A percentile compares a stretch with the other conserved stretches of the same genome.
Conservation (phyloP, 2,113 vertebrate species). For the Sturnira hondurensis region DNA sequence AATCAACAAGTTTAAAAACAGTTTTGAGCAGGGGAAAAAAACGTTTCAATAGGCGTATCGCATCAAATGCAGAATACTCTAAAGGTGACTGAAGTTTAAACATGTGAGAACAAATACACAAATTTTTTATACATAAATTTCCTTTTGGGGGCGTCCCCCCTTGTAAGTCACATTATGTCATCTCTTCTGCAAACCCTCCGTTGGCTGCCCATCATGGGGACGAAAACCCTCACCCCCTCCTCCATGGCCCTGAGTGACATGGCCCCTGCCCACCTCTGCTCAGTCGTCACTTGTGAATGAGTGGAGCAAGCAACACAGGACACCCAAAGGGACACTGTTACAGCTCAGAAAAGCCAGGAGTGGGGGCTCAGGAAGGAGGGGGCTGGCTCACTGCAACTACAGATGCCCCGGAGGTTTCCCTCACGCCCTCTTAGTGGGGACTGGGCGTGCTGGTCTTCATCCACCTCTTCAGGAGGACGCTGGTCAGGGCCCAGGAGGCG, state of each 20-base stretch:
- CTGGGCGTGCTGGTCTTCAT: neutral
- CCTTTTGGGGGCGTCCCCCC: too few relatives aligned
- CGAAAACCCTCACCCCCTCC: neutral
- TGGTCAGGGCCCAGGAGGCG: neutral
- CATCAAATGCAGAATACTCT: too few relatives aligned
- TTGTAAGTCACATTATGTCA: neutral
- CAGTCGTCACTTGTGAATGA: neutral
- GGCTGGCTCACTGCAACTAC: too few relatives aligned
- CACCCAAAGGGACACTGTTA: neutral
- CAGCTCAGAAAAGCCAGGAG: neutral
- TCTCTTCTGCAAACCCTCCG: neutral
- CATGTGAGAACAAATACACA: too few relatives aligned
- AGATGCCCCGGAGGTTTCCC: neutral
- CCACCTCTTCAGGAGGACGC: neutral
- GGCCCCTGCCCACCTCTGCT: neutral
- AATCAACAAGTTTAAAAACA: too few relatives aligned
- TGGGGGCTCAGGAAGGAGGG: neutral
- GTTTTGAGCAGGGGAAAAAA: too few relatives aligned
- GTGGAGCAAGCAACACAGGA: neutral
- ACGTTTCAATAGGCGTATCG: too few relatives aligned
- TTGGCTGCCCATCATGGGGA: neutral
- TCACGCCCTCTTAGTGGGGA: neutral
- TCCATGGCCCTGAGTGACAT: neutral
- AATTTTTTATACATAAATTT: too few relatives aligned
- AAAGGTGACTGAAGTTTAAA: too few relatives aligned